Percentiles rank a stretch among this genome's conserved stretches.
Evolutionary conservation across 2,797 vertebrate species (phyloP).

Genomic region (Gymnocypris eckloni): DNA sequence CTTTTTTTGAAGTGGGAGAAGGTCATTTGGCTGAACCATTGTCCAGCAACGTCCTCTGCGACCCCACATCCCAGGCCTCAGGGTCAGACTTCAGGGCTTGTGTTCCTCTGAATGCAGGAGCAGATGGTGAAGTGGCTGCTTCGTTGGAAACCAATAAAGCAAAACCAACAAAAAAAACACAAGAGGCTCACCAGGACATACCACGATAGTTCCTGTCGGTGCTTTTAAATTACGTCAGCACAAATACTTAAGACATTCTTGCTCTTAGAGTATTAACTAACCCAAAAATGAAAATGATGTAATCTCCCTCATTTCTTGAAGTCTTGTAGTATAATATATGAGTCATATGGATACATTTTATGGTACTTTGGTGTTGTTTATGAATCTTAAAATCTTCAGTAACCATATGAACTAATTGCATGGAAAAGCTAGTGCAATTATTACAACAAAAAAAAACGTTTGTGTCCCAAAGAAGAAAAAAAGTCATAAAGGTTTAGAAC

Average conservation of each 20-base stretch:
- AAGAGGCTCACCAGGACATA: slow-evolving; percentile 49
- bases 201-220: slow-evolving; percentile 44
- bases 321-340: neutral
- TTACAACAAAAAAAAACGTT: neutral
- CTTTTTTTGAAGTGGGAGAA: slow-evolving; percentile 73
- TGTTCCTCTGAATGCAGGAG: slow-evolving; percentile 69
- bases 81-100: slow-evolving; percentile 60
- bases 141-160: slow-evolving; percentile 70
- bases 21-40: slow-evolving; percentile 64
- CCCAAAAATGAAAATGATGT: neutral
- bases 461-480: neutral
- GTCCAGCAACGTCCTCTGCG: slow-evolving; percentile 54
- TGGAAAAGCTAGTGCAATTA: neutral
- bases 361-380: neutral
- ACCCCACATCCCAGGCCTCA: slow-evolving; percentile 64
- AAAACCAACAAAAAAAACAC: slow-evolving; percentile 56
- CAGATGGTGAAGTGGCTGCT: slow-evolving; percentile 75
- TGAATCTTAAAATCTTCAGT: neutral
- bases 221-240: neutral
- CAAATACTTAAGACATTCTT: neutral
- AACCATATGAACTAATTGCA: neutral
- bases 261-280: neutral
- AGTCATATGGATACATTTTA: neutral
- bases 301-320: neutral
- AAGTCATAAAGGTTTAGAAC: neutral